Percentiles rank a stretch among this genome's conserved stretches.
Evolutionary conservation across 2,113 vertebrate genomes (phyloP).

Genomic region (Natator depressus): DNA sequence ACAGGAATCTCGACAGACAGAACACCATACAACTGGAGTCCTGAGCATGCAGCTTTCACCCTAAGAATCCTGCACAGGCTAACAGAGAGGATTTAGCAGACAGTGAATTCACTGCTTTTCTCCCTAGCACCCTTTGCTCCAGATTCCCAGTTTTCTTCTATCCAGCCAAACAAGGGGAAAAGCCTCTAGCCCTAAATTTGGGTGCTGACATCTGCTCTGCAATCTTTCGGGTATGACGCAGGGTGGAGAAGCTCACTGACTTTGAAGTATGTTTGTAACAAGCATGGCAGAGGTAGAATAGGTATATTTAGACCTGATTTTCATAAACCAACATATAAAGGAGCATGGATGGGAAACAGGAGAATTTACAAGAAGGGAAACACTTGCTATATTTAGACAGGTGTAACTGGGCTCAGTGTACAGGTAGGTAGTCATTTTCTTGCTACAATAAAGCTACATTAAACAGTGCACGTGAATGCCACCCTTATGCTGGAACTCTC

Average conservation of each 20-base stretch:
- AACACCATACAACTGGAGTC: background rate
- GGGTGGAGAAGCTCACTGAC: background rate
- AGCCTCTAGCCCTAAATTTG: background rate
- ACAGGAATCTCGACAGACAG: background rate
- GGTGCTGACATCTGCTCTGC: background rate
- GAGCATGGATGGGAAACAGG: background rate
- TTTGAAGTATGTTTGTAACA: background rate
- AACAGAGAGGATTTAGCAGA: background rate
- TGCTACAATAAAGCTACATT: background rate
- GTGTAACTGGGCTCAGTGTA: background rate
- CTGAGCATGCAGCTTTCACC: background rate
- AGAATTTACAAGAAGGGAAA: background rate
- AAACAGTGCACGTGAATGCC: background rate
- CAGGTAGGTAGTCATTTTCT: background rate
- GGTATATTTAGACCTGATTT: background rate
- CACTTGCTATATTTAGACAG: background rate
- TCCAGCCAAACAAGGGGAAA: background rate
- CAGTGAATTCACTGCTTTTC: background rate
- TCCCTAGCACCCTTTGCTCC: background rate
- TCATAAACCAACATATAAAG: background rate
- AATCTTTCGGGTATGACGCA: background rate
- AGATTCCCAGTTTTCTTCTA: background rate
- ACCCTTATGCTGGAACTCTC: background rate
- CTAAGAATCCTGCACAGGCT: background rate
- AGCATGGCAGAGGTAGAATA: background rate